phyloP scores from a whole-genome alignment of 2,797 vertebrate genomes.

The Labeo calbasu region DNA sequence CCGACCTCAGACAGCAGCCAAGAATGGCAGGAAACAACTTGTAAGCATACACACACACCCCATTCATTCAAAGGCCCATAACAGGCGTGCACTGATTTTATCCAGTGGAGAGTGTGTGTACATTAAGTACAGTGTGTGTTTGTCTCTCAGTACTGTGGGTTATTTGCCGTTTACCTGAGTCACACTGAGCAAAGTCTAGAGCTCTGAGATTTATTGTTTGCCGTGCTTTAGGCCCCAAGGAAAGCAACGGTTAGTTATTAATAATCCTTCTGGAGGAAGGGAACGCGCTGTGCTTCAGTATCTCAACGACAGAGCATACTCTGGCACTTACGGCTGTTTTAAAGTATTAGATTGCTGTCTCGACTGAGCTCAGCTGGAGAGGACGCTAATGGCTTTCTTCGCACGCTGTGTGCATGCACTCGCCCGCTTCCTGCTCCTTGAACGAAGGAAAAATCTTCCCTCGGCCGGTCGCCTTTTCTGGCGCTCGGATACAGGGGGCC shows the following conservation, averaged over 20 bases:
- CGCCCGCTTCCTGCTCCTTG: constrained; percentile 17
- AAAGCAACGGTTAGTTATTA: constrained; percentile 55
- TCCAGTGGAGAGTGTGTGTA: constrained; percentile 23
- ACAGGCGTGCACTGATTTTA: constrained; percentile 29
- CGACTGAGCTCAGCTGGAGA: constrained; percentile 70
- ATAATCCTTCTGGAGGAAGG: constrained; percentile 31
- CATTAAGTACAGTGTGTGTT: neutral
- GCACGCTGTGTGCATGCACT: constrained; percentile 45
- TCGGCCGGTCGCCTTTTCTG: constrained; percentile 7
- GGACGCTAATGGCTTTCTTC: constrained; percentile 66
- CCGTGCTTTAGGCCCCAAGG: constrained; percentile 31
- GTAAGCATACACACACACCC: constrained; percentile 32
- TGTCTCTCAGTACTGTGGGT: constrained; percentile 12
- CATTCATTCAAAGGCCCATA: constrained; percentile 38
- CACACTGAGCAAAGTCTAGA: constrained; percentile 48
- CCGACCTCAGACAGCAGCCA: constrained; percentile 34
- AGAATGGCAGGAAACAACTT: constrained; percentile 51
- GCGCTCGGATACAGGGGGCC: constrained; percentile 19
- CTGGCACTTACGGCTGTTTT: constrained; percentile 63
- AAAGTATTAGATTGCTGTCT: constrained; percentile 74
- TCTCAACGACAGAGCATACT: constrained; percentile 18
- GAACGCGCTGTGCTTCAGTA: constrained; percentile 8
- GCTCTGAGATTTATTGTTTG: constrained; percentile 48
- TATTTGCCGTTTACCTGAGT: constrained; percentile 8
- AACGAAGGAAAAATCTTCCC: constrained; percentile 18